These are phyloP conservation scores for Pipistrellus pipistrellus DNA, from an alignment of 2,797 vertebrate genomes.

Conservation along the genomic window DNA sequence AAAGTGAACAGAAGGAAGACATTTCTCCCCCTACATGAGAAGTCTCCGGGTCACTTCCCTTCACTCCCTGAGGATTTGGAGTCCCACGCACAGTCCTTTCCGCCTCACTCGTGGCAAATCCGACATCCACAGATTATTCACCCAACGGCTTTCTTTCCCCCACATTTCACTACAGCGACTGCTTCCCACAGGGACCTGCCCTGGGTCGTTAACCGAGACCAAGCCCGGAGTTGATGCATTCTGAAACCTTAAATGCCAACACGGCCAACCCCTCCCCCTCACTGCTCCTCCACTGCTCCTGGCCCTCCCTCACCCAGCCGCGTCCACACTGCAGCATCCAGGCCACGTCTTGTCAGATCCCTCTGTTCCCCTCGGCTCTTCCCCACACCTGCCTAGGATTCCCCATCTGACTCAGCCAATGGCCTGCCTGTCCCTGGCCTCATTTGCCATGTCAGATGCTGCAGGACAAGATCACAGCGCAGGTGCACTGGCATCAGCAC, in stretches of 20 bases:
- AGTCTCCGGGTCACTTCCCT: not conserved
- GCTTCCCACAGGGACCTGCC: not conserved
- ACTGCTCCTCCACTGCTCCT: not conserved
- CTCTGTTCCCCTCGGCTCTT: not conserved
- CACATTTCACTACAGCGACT: not conserved
- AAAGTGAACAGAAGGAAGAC: not conserved
- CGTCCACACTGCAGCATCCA: accelerated
- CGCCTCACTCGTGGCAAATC: not conserved
- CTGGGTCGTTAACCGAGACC: not conserved
- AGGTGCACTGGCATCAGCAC: not conserved
- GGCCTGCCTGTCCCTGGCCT: not conserved
- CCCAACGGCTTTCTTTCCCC: not conserved
- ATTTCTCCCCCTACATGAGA: accelerated
- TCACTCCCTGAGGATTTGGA: not conserved
- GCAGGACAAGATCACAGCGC: not conserved
- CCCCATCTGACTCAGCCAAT: not conserved
- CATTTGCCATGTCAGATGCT: not conserved
- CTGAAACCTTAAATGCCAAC: not conserved
- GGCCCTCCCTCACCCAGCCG: not conserved
- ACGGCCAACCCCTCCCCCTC: not conserved
- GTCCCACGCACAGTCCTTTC: not conserved
- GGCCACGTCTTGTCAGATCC: not conserved
- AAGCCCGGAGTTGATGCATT: not conserved
- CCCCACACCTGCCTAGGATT: not conserved
- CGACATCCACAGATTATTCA: not conserved